These are phyloP conservation scores for Trematocara nigrifrons DNA, from an alignment of 2,113 vertebrate species.

Conservation along the genomic window DNA sequence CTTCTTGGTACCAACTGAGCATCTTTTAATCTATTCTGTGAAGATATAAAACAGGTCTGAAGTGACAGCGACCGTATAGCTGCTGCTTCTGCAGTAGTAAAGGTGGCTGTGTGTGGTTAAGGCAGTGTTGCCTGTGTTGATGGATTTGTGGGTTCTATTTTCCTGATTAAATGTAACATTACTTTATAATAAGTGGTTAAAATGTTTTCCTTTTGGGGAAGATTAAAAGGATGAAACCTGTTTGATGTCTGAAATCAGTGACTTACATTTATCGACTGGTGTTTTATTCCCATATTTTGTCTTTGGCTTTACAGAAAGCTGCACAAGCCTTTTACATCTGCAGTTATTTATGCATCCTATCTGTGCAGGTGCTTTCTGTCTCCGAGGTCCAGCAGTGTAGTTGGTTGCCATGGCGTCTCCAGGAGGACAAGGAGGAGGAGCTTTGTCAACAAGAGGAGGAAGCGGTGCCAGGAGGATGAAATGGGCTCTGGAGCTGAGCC, in stretches of 20 bases:
- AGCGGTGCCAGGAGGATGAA: constrained; percentile 67
- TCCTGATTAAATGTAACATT: background rate
- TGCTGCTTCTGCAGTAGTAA: background rate
- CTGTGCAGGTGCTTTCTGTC: background rate
- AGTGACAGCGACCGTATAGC: background rate
- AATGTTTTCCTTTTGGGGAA: background rate
- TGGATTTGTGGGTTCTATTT: background rate
- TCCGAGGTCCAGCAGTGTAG: constrained; percentile 6
- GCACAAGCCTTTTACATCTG: background rate
- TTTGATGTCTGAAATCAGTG: background rate
- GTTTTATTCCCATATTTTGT: background rate
- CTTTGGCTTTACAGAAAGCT: background rate
- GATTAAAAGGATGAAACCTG: background rate
- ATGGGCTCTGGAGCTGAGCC: constrained; percentile 74
- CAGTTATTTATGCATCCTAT: background rate
- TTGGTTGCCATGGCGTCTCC: constrained; percentile 68
- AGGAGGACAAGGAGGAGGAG: constrained; percentile 69
- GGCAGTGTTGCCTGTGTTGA: background rate
- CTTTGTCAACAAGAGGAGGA: constrained; percentile 69
- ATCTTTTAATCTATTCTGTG: background rate
- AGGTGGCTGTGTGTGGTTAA: background rate
- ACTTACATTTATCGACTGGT: background rate
- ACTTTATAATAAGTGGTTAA: background rate
- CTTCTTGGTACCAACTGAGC: background rate
- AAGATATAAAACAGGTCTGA: fast-evolving